Evolutionary conservation across 2,113 vertebrate genomes (phyloP).

Genomic region (Gambusia holbrooki): DNA sequence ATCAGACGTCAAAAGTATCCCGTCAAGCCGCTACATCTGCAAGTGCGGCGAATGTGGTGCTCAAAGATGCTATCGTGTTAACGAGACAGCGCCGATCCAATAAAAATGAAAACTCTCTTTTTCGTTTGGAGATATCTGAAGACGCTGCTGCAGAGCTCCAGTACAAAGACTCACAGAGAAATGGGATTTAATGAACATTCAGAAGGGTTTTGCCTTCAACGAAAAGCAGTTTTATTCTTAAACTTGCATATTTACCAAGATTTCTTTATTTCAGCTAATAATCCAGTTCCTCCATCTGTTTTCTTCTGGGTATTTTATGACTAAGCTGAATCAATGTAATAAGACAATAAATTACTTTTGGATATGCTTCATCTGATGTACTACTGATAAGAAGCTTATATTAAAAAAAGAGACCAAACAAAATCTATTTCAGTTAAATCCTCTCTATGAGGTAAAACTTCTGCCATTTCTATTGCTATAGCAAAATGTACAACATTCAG

Average conservation of each 20-base stretch:
- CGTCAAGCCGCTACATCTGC: not conserved
- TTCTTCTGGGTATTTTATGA: not conserved
- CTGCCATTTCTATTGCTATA: not conserved
- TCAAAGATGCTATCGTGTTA: slow-evolving; percentile 13
- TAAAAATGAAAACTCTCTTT: slow-evolving; percentile 14
- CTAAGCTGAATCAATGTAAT: not conserved
- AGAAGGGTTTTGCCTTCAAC: not conserved
- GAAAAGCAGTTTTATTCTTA: not conserved
- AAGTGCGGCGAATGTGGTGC: not conserved
- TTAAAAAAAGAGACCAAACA: too few relatives aligned
- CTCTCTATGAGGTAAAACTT: not conserved
- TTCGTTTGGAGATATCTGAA: slow-evolving; percentile 1
- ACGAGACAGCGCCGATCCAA: slow-evolving; percentile 12
- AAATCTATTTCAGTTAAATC: not conserved
- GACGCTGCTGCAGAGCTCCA: slow-evolving; percentile 10
- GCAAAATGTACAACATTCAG: not conserved
- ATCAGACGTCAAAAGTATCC: slow-evolving; percentile 10
- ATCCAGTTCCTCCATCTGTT: not conserved
- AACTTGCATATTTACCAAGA: not conserved
- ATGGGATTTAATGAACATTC: not conserved
- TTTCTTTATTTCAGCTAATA: not conserved
- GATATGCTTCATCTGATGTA: too few relatives aligned
- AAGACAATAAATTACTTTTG: not conserved
- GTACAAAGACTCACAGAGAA: not conserved
- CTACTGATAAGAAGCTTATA: too few relatives aligned